Evolutionary conservation across 2,888 invertebrate species (phyloP).

Genomic region (Hypomecis atomaria): DNA sequence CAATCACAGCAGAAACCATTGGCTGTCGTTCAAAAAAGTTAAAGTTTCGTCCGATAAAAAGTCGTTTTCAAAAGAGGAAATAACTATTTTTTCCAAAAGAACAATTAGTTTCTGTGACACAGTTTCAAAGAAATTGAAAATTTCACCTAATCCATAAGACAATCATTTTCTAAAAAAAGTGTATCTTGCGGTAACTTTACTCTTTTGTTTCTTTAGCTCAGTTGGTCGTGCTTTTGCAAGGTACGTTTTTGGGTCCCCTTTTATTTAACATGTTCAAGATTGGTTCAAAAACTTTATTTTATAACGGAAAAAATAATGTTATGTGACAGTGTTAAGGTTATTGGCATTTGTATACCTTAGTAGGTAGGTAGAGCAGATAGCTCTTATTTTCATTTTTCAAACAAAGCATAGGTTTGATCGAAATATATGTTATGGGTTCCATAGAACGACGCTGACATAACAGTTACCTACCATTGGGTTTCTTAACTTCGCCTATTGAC

Average conservation of each 20-base stretch:
- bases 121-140: not conserved
- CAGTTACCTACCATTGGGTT: not conserved
- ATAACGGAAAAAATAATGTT: no score
- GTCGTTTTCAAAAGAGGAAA: not conserved
- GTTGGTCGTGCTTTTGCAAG: not conserved
- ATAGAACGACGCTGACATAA: not conserved
- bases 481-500: constrained; percentile 11
- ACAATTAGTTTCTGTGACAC: not conserved
- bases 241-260: not conserved
- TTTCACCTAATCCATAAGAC: no score
- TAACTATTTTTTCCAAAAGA: not conserved
- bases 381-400: no score
- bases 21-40: constrained; percentile 1
- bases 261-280: not conserved
- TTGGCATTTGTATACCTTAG: no score
- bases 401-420: no score
- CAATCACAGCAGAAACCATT: constrained; percentile 8
- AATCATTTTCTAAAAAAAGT: no score
- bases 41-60: not conserved
- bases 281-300: no score
- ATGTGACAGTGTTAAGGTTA: no score
- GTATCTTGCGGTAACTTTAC: no score
- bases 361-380: no score
- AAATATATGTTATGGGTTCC: not conserved
- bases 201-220: not conserved